Evolutionary conservation across 2,888 invertebrate species (phyloP), one percentile per base, ranked within the genome.

Genomic region (Trilocha varians): DNA sequence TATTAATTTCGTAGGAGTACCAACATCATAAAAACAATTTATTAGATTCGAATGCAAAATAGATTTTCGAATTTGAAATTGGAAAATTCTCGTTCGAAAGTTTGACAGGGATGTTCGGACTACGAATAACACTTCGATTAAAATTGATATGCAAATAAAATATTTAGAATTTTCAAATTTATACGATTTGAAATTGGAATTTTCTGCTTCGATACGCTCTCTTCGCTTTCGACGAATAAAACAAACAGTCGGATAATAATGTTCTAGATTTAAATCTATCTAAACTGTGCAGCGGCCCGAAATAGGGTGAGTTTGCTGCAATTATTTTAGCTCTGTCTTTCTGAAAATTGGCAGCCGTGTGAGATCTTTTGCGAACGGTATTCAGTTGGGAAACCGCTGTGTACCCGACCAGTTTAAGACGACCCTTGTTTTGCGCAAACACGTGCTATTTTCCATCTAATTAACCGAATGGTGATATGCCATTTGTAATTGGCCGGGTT

Each of bases 251-350:
- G 59, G 60, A 72, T 73, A 73, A 77, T 76, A 75, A 66, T 63
- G 72, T 65, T 70, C 74, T 78, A 78, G 76, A 80, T 76, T 77
- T 76, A 75, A 79, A 75, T 71, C 69, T 75, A 78, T 77, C 76
- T 73, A 68, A 77, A 78, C 70, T 70, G 67, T 69, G 67, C 72
- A 59, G 59, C 68, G 55, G 65, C 80, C 78, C 71, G 73, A 84
- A 84, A 85, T 84, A 84, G 84, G 83, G 78, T 84, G 74, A 70
- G 77, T 79, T 79, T 82, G 79, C 71, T 68, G 75, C 76, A 83
- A 84, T 85, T 84, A 85, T 85, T 85, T 84, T 82, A 80, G 84
- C 70, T 75, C 78, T 78, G 84, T 83, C 85, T 85, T 85, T 85
- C 82, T 82, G 83, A 84, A 85, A 84, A 84, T 85, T 85, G 85